Conservation (phyloP, 2,888 invertebrate species). For the Microplitis deprimator region DNA sequence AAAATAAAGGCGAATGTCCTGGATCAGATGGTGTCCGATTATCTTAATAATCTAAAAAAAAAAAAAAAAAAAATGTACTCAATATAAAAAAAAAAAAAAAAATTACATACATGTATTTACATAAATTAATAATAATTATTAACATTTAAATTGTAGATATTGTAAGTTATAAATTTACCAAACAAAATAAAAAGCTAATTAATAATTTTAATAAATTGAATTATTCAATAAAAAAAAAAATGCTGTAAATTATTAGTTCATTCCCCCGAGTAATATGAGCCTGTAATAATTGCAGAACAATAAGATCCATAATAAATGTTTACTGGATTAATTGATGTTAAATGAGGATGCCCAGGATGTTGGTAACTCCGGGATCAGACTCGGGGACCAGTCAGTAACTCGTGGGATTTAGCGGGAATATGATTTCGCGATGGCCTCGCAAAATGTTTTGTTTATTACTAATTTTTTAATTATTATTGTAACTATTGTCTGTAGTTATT, state of each 20-base stretch:
- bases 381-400: not conserved
- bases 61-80: not conserved
- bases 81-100: not conserved
- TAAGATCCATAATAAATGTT: slow-evolving; percentile 32
- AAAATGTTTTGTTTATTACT: slow-evolving; percentile 15
- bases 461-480: slow-evolving; percentile 35
- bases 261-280: not conserved
- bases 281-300: slow-evolving; percentile 11
- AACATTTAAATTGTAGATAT: slow-evolving; percentile 22
- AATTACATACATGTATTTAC: slow-evolving; percentile 15
- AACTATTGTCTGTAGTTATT: slow-evolving; percentile 46
- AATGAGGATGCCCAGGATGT: slow-evolving; percentile 42
- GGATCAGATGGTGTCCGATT: slow-evolving; percentile 77
- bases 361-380: slow-evolving; percentile 25
- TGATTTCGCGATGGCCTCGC: not conserved
- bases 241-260: not conserved
- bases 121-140: not conserved
- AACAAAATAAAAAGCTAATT: not conserved
- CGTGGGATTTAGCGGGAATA: not conserved
- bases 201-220: not conserved
- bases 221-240: not conserved
- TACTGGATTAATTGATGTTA: slow-evolving; percentile 36
- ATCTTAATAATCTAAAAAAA: slow-evolving; percentile 68
- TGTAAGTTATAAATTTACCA: not conserved
- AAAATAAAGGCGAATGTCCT: slow-evolving; percentile 78